Evolutionary conservation across 1,140 invertebrate species (phyloP), one percentile per base, ranked within the genome.

Genomic region (Drosophila chauvacae): DNA sequence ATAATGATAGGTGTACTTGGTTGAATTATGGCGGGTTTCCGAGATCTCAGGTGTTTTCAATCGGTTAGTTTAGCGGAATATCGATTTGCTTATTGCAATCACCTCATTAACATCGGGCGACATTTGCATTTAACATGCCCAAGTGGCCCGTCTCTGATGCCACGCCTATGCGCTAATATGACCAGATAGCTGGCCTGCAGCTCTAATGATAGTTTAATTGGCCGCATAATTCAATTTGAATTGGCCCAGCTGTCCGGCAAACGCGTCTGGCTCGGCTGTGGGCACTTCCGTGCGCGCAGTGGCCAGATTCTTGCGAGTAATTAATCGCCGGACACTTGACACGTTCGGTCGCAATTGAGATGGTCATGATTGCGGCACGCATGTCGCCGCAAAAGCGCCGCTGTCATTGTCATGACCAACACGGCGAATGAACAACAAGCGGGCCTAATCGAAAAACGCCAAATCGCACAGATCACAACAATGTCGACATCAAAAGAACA

Each of bases 161-260:
- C 44, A 72, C 69, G 69, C 69, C 69, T 59, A 71, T 50, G n/a
- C 20, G 18, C 33, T 42, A 41, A 72, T 33, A 39, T 59, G 33
- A 13, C 14, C 13, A 33, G 39, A 10, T 44, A 55, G 39, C 55
- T 66, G 55, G n/a, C 42, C 69, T 47, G 41, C 50, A 47, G 47
- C 57, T 55, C 58, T 77, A 80, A 80, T 73, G 68, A 88, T 80
- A 44, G 41, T 65, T 87, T 88, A 80, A 84, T 80, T 80, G 77
- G 80, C 33, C 65, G 56, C 42, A 51, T 50, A 60, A 63, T 48
- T 78, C 33, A 53, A 42, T 78, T 71, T 64, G 35, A 60, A 41
- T 68, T 60, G 57, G 57, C 51, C 51, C 80, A 60, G 61, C 55
- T 55, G 53, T 47, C 30, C 44, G 26, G 30, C 35, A 33, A 51